Percentiles rank a stretch among this genome's conserved stretches.
Conservation (phyloP, 1,140 invertebrate species). For the Bombus vancouverensis region DNA sequence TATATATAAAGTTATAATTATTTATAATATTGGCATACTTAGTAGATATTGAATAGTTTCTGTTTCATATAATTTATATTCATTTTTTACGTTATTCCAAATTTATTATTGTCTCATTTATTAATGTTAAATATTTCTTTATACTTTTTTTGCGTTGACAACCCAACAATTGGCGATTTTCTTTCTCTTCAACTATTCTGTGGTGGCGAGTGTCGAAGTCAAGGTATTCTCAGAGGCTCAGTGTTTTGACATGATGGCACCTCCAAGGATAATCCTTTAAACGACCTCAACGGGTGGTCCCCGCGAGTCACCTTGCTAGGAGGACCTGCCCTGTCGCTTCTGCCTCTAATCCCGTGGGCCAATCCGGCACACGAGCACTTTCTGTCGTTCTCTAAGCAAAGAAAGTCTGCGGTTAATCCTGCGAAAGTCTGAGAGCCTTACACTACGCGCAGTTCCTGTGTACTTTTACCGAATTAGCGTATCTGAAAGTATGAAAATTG, state of each 20-base stretch:
- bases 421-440: neutral
- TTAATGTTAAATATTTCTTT: neutral
- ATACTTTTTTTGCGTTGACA: neutral
- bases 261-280: slow-evolving; percentile 79
- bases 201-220: slow-evolving; percentile 65
- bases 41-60: neutral
- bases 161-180: neutral
- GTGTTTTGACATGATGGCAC: slow-evolving; percentile 81
- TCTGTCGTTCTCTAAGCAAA: slow-evolving; percentile 20
- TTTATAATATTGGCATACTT: neutral
- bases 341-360: slow-evolving; percentile 70
- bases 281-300: slow-evolving; percentile 75
- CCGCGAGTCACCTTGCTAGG: slow-evolving; percentile 63
- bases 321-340: slow-evolving; percentile 49
- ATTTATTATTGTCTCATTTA: neutral
- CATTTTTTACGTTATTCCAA: neutral
- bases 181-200: neutral
- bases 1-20: neutral
- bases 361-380: slow-evolving; percentile 57
- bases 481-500: no score
- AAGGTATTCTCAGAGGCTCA: slow-evolving; percentile 68
- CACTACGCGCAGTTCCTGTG: neutral
- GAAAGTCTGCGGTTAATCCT: slow-evolving; percentile 39
- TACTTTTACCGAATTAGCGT: neutral
- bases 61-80: neutral